Conservation (phyloP, 2,888 invertebrate genomes). For the Trichopoda pennipes region DNA sequence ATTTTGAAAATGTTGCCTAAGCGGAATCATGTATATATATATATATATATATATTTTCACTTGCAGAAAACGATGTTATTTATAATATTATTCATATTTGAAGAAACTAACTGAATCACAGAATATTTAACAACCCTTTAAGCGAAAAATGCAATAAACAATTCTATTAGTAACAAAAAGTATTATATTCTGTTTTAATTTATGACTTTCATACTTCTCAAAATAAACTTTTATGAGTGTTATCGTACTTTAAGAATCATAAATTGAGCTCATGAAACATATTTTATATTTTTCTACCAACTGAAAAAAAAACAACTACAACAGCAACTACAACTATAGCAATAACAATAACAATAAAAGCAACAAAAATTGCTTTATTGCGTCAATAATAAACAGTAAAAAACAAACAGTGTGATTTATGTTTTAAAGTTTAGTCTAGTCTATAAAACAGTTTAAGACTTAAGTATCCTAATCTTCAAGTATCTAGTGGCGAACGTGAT, state of each 20-base stretch:
- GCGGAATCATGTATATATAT: too few relatives aligned
- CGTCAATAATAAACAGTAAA: conserved; percentile 64
- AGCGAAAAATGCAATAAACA: background rate
- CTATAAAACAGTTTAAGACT: conserved; percentile 33
- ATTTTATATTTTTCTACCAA: conserved; percentile 23
- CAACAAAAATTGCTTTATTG: conserved; percentile 53
- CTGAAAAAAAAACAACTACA: conserved; percentile 1
- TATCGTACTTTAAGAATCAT: conserved; percentile 12
- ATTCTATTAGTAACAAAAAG: background rate
- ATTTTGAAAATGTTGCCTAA: too few relatives aligned
- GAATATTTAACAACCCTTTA: too few relatives aligned
- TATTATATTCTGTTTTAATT: conserved; percentile 26
- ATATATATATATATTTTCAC: too few relatives aligned
- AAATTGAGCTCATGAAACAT: conserved; percentile 19
- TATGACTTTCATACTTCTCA: conserved; percentile 41
- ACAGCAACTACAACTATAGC: background rate
- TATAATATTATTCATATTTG: too few relatives aligned
- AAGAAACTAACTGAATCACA: too few relatives aligned
- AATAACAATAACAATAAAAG: background rate
- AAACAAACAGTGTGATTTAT: conserved; percentile 60
- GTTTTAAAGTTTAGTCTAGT: conserved; percentile 49
- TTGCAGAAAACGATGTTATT: too few relatives aligned
- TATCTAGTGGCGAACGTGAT: background rate
- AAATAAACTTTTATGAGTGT: conserved; percentile 46
- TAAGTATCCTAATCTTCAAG: conserved; percentile 21